Percentiles rank a stretch among this genome's conserved stretches.
Conservation (phyloP, 2,113 vertebrate genomes). For the Petroica traversi region DNA sequence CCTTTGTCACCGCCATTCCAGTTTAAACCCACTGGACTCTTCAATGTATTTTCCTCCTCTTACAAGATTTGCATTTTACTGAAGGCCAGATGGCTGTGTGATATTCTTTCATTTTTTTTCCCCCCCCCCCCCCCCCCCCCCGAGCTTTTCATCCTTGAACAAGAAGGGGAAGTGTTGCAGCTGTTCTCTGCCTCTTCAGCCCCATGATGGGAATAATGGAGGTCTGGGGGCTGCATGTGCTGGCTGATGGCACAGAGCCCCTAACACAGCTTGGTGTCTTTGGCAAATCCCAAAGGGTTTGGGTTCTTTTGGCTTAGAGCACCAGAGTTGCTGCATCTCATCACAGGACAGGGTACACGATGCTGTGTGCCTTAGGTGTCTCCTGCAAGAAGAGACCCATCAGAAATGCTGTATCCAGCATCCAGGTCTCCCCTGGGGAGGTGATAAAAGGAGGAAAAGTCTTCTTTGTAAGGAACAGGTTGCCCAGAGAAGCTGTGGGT, state of each 20-base stretch:
- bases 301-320: neutral
- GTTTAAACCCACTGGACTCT: neutral
- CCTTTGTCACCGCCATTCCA: neutral
- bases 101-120: neutral
- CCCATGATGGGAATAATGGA: rapidly evolving
- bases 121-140: rapidly evolving
- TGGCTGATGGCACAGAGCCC: neutral
- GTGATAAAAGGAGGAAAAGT: neutral
- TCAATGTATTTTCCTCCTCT: neutral
- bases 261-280: rapidly evolving
- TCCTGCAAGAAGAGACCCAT: neutral
- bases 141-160: neutral
- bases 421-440: neutral
- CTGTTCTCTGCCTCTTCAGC: neutral
- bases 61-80: neutral
- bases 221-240: neutral
- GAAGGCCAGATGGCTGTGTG: neutral
- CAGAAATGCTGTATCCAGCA: rapidly evolving
- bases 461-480: neutral
- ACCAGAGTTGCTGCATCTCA: neutral
- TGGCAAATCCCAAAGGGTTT: rapidly evolving
- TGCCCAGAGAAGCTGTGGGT: neutral
- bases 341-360: rapidly evolving
- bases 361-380: rapidly evolving
- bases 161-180: neutral